Evolutionary conservation across 2,888 invertebrate genomes (phyloP).

Genomic region (Eilema caniola): DNA sequence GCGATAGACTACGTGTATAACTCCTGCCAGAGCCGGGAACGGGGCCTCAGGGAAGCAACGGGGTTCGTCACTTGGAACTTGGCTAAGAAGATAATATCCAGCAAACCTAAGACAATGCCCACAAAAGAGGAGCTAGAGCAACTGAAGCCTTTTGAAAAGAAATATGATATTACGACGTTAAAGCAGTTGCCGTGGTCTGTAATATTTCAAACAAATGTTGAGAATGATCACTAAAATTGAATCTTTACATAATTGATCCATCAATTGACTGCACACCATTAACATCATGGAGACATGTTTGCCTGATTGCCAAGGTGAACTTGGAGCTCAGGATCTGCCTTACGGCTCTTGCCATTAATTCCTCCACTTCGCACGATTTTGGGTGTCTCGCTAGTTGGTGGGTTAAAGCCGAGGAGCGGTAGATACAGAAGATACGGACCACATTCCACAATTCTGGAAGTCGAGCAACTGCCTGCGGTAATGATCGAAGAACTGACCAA

Average conservation of each 20-base stretch:
- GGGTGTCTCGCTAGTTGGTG: no score
- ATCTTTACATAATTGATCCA: neutral
- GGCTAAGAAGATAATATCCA: constrained; percentile 44
- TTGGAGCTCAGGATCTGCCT: no score
- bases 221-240: neutral
- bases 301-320: no score
- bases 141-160: constrained; percentile 61
- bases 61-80: constrained; percentile 52
- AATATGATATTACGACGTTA: constrained; percentile 68
- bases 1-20: constrained; percentile 78
- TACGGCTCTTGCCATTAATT: no score
- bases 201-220: constrained; percentile 63
- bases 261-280: no score
- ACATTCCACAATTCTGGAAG: no score
- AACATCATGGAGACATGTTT: no score
- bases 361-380: no score
- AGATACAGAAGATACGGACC: no score
- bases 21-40: constrained; percentile 59
- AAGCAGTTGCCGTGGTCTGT: constrained; percentile 79
- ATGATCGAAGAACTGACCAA: no score
- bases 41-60: constrained; percentile 43
- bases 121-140: constrained; percentile 35
- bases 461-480: no score
- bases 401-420: no score
- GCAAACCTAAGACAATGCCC: constrained; percentile 54